phyloP scores from a whole-genome alignment of 2,113 vertebrate genomes.

The Sorex fumeus region DNA sequence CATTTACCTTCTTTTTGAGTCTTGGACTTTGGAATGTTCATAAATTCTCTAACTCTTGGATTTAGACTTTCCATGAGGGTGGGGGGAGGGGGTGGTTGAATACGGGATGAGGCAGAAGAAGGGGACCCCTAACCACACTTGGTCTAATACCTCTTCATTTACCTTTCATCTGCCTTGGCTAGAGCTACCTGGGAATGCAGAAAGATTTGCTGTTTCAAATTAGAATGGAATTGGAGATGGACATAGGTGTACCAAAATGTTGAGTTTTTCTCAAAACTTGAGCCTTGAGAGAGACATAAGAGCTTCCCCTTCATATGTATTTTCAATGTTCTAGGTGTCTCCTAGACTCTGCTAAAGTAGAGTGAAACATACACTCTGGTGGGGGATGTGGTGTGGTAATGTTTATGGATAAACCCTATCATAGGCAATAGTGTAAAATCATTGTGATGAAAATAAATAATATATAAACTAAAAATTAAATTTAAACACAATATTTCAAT shows the following conservation, averaged over 20 bases:
- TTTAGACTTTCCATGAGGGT: neutral
- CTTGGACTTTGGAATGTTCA: neutral
- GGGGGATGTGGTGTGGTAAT: too few relatives aligned
- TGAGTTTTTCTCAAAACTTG: neutral
- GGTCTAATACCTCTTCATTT: conserved; percentile 26
- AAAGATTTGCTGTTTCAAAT: neutral
- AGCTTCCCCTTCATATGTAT: neutral
- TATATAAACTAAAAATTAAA: conserved; percentile 5
- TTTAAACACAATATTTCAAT: neutral
- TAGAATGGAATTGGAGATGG: neutral
- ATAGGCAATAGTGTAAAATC: neutral
- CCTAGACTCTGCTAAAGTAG: neutral
- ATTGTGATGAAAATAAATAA: neutral
- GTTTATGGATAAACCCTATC: too few relatives aligned
- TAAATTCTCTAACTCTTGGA: neutral
- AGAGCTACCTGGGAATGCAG: neutral
- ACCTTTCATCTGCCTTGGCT: conserved; percentile 14
- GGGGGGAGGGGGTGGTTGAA: neutral
- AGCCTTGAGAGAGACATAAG: neutral
- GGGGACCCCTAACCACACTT: neutral
- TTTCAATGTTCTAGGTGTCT: neutral
- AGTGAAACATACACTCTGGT: too few relatives aligned
- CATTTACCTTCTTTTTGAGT: neutral
- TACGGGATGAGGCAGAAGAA: neutral
- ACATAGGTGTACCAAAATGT: neutral